These are phyloP conservation scores for Hycleus cichorii DNA, from an alignment of 1,140 invertebrate species.

Conservation along the genomic window DNA sequence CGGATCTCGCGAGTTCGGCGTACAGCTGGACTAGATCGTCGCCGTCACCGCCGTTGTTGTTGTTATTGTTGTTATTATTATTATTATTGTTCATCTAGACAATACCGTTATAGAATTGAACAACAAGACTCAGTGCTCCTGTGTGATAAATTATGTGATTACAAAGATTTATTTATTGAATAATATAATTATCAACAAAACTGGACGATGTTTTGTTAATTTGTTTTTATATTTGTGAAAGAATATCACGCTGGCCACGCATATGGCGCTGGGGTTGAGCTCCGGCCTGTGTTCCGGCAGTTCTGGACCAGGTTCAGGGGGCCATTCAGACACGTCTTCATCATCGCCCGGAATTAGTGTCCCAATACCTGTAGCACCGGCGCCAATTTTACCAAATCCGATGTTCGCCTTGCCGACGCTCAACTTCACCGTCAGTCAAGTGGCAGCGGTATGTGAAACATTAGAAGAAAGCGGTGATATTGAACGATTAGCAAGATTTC, in stretches of 20 bases:
- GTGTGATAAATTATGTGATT: no score
- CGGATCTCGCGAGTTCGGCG: slow-evolving; percentile 22
- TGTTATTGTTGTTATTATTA: no score
- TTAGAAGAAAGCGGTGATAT: slow-evolving; percentile 98
- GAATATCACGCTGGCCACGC: slow-evolving; percentile 34
- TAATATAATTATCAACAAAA: no score
- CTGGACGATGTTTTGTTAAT: no score
- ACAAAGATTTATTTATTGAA: no score
- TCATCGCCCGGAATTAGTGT: slow-evolving; percentile 41
- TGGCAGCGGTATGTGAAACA: slow-evolving; percentile 96
- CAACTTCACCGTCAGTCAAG: slow-evolving; percentile 87
- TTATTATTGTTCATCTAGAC: no score
- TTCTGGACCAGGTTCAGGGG: slow-evolving; percentile 35
- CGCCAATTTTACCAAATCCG: slow-evolving; percentile 58
- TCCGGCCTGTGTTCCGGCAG: slow-evolving; percentile 38
- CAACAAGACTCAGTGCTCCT: no score
- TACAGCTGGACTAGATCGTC: slow-evolving; percentile 6
- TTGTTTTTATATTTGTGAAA: no score
- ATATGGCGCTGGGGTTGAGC: slow-evolving; percentile 42
- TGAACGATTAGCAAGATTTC: slow-evolving; percentile 87
- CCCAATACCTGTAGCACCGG: slow-evolving; percentile 45
- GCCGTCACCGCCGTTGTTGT: no score
- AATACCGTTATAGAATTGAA: no score
- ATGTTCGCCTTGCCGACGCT: slow-evolving; percentile 82
- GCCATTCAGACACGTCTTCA: slow-evolving; percentile 40